These are phyloP conservation scores for Heliconius ethilla DNA, from an alignment of 2,888 invertebrate species.

Conservation along the genomic window DNA sequence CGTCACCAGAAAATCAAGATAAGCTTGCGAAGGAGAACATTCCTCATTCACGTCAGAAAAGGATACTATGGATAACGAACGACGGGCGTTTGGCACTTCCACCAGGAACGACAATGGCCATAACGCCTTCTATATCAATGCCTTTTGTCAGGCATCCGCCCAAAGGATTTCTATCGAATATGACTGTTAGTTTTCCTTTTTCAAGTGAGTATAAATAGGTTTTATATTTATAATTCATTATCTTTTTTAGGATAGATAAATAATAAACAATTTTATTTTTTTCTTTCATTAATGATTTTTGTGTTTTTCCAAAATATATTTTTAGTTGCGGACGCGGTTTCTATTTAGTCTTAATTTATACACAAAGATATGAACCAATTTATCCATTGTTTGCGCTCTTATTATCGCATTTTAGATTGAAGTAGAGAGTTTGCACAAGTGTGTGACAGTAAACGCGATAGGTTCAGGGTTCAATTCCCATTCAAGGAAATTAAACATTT, in stretches of 20 bases:
- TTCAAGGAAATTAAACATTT: background rate
- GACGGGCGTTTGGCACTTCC: constrained; percentile 92
- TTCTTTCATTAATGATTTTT: background rate
- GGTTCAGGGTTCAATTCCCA: background rate
- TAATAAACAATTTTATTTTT: background rate
- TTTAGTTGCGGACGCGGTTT: background rate
- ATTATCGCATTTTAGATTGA: too few relatives aligned
- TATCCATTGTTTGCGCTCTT: too few relatives aligned
- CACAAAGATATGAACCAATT: background rate
- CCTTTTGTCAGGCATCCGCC: constrained; percentile 93
- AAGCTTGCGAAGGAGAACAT: constrained; percentile 68
- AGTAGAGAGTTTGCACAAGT: too few relatives aligned
- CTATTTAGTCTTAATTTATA: background rate
- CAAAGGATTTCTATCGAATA: constrained; percentile 91
- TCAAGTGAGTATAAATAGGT: constrained; percentile 85
- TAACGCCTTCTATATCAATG: constrained; percentile 90
- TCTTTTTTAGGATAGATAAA: background rate
- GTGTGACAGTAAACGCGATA: background rate
- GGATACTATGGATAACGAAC: constrained; percentile 92
- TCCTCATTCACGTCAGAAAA: constrained; percentile 89
- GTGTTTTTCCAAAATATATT: background rate
- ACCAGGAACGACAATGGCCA: constrained; percentile 90
- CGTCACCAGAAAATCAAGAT: constrained; percentile 61
- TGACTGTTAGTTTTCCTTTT: constrained; percentile 91
- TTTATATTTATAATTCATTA: background rate